phyloP scores from a whole-genome alignment of 2,113 vertebrate species.

The Mungos mungo region DNA sequence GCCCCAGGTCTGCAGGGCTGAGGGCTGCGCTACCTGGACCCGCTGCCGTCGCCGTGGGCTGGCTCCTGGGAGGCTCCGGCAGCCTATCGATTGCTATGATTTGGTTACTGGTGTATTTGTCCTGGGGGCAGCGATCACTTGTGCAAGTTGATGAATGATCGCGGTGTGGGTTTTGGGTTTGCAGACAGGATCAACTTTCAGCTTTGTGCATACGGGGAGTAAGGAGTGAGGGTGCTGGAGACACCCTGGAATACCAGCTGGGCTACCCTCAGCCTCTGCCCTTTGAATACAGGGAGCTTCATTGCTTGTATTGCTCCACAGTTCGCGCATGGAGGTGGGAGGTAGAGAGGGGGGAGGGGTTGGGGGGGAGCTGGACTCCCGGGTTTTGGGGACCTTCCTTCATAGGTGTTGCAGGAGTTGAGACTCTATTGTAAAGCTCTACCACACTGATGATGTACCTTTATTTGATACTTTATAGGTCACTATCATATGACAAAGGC shows the following conservation, averaged over 20 bases:
- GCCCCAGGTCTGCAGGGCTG: constrained; percentile 58
- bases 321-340: not conserved
- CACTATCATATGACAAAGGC: constrained; percentile 95
- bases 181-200: constrained; percentile 83
- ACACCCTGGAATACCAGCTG: constrained; percentile 53
- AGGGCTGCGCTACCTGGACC: constrained; percentile 78
- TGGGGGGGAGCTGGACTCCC: not conserved
- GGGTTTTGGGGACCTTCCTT: not conserved
- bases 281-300: not conserved
- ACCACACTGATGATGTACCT: constrained; percentile 89
- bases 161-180: constrained; percentile 68
- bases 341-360: not conserved
- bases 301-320: constrained; percentile 40
- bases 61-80: constrained; percentile 41
- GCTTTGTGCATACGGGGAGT: constrained; percentile 69
- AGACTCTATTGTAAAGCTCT: constrained; percentile 61
- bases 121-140: constrained; percentile 78
- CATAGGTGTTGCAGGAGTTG: not conserved
- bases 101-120: constrained; percentile 71
- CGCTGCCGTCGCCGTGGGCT: constrained; percentile 9
- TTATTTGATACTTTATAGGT: constrained; percentile 97
- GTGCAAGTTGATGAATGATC: constrained; percentile 78
- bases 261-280: constrained; percentile 19
- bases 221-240: constrained; percentile 52
- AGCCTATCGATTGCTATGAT: constrained; percentile 66